Conservation (phyloP, 2,113 vertebrate species). For the Pica pica region DNA sequence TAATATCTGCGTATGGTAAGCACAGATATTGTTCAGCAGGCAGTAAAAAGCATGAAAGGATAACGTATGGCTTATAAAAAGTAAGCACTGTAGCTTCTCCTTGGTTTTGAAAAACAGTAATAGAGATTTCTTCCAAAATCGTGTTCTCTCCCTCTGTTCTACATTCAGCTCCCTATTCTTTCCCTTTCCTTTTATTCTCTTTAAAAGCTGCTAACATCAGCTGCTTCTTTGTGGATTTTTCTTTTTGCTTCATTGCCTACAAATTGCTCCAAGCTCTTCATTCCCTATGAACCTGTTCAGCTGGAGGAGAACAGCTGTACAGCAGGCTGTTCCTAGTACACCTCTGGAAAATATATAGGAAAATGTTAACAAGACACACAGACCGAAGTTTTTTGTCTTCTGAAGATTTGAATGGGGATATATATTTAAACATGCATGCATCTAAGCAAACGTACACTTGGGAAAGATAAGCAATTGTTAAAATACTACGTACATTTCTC, state of each 20-base stretch:
- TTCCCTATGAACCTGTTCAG: constrained; percentile 63
- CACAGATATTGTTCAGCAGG: background rate
- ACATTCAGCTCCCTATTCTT: background rate
- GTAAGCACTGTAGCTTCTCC: background rate
- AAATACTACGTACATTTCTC: constrained; percentile 35
- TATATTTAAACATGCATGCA: background rate
- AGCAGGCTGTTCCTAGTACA: constrained; percentile 41
- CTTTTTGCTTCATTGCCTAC: constrained; percentile 68
- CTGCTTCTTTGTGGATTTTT: constrained; percentile 68
- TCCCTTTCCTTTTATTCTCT: constrained; percentile 24
- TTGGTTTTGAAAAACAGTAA: constrained; percentile 39
- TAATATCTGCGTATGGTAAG: background rate
- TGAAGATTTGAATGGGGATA: background rate
- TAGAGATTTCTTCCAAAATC: constrained; percentile 15
- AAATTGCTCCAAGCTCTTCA: constrained; percentile 73
- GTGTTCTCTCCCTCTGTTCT: constrained; percentile 21
- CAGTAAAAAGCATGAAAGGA: constrained; percentile 13
- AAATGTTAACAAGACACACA: constrained; percentile 32
- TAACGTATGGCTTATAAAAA: constrained; percentile 5
- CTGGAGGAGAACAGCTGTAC: constrained; percentile 65
- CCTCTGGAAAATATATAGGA: constrained; percentile 39
- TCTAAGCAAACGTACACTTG: background rate
- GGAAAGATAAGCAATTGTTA: constrained; percentile 39
- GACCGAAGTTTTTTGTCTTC: background rate
- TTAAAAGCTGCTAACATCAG: constrained; percentile 70